Percentiles rank a stretch among this genome's conserved stretches.
These are phyloP conservation scores for Caenorhabditis sp. DNA, from an alignment of 2,888 invertebrate genomes.

Conservation along the genomic window DNA sequence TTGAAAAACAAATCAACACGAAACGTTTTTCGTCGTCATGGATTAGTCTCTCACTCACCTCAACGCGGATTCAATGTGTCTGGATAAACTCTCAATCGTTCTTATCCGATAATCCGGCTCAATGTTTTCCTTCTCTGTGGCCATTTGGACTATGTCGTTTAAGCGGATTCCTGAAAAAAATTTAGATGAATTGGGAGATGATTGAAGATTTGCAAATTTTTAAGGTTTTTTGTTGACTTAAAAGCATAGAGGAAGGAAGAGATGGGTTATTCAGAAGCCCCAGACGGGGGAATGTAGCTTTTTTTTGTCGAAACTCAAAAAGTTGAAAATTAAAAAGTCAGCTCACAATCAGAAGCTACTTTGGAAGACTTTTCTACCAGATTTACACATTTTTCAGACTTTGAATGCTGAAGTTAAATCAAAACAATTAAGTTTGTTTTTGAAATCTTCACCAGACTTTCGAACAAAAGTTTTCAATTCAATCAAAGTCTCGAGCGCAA, in stretches of 20 bases:
- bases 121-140: slow-evolving; percentile 83
- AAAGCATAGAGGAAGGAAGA: not conserved
- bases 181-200: not conserved
- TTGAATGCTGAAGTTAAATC: too few relatives aligned
- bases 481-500: too few relatives aligned
- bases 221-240: not conserved
- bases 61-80: slow-evolving; percentile 82
- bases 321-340: too few relatives aligned
- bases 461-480: too few relatives aligned
- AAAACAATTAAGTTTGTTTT: too few relatives aligned
- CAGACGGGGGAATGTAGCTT: too few relatives aligned
- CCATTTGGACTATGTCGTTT: slow-evolving; percentile 83
- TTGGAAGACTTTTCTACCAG: too few relatives aligned
- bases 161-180: slow-evolving; percentile 79
- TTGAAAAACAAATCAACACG: slow-evolving; percentile 16
- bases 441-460: too few relatives aligned
- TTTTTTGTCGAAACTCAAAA: too few relatives aligned
- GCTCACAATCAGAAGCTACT: too few relatives aligned
- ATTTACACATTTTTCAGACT: too few relatives aligned
- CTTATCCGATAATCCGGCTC: slow-evolving; percentile 83
- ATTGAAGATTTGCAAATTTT: slow-evolving; percentile 8
- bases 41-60: slow-evolving; percentile 66
- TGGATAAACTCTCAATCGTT: slow-evolving; percentile 82
- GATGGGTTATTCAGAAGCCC: too few relatives aligned
- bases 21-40: slow-evolving; percentile 34